Base-by-base conservation (phyloP, 2,888 invertebrate species). In the Gari tellinella region DNA sequence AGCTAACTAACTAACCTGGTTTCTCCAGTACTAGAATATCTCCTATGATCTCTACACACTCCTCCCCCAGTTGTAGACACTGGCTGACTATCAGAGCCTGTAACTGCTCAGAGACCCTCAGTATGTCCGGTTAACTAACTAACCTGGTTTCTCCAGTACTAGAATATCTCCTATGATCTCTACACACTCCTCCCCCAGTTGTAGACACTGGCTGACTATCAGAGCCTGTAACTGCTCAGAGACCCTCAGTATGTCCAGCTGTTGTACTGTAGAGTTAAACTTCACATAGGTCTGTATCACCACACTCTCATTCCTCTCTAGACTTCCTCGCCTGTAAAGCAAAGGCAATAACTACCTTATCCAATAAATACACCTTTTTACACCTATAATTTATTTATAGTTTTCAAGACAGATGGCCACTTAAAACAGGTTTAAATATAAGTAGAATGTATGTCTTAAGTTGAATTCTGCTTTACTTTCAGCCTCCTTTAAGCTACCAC, bases 161-260 rank as follows among this genome's bases (percentile, higher is more conserved):
- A 31, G 31, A 31, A 31, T 10, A 41, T 43, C 45, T n/a, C 56
- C 60, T 3, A 64, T 64, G 4, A 73, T 23, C 10, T 41, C 26
- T 0, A 68, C 49, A 61, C 73, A 73, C 5, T 41, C 45, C 17
- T 37, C 57, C 14, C 45, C 61, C 5, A 73, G 21, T 8, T 52
- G 15, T 26, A 73, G 25, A 65, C 73, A 73, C 7, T 38, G 31
- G n/a, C 51, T 52, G 15, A 17, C 2, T n/a, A 68, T 68, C 23
- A 73, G 17, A 38, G 51, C 52, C 12, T 68, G 63, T n/a, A 73
- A 64, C 51, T 53, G 38, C 7, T 19, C 37, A 5, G 73, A 64
- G 12, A 73, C 64, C n/a, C 25, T 40, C 1, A 37, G 49, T 17
- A 53, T 49, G 25, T 68, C 41, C 10, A n/a, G 8, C 12, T 15